Conservation (phyloP, 1,140 invertebrate genomes). For the Drosophila neocordata region DNA sequence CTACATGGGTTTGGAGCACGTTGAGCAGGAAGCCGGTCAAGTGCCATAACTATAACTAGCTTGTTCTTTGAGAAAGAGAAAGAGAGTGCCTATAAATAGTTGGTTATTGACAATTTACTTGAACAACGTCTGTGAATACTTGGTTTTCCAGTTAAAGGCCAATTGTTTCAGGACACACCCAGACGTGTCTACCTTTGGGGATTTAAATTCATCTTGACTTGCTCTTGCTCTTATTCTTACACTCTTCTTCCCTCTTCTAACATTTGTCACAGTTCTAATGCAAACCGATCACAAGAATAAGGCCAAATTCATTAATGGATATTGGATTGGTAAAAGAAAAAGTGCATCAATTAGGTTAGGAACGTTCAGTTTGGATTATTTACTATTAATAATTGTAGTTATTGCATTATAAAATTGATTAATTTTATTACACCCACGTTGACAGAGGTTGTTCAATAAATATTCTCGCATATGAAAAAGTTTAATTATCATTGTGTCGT, state of each 20-base stretch:
- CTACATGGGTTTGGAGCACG: neutral
- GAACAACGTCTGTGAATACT: slow-evolving; percentile 1
- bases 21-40: slow-evolving; percentile 38
- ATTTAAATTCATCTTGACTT: neutral
- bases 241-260: too few relatives aligned
- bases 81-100: slow-evolving; percentile 37
- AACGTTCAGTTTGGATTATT: too few relatives aligned
- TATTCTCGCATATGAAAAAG: too few relatives aligned
- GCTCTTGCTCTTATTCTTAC: neutral
- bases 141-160: slow-evolving; percentile 30
- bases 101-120: slow-evolving; percentile 43
- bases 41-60: slow-evolving; percentile 48
- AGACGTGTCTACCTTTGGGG: neutral
- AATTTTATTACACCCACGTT: too few relatives aligned
- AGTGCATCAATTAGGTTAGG: too few relatives aligned
- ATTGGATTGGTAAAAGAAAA: neutral
- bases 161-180: slow-evolving; percentile 47
- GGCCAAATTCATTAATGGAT: neutral
- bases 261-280: too few relatives aligned
- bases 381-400: too few relatives aligned
- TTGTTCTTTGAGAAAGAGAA: slow-evolving; percentile 12
- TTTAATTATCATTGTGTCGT: too few relatives aligned
- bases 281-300: neutral
- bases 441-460: too few relatives aligned
- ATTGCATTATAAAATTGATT: too few relatives aligned